Conservation (phyloP, 2,113 vertebrate species). For the Brachypteracias leptosomus region DNA sequence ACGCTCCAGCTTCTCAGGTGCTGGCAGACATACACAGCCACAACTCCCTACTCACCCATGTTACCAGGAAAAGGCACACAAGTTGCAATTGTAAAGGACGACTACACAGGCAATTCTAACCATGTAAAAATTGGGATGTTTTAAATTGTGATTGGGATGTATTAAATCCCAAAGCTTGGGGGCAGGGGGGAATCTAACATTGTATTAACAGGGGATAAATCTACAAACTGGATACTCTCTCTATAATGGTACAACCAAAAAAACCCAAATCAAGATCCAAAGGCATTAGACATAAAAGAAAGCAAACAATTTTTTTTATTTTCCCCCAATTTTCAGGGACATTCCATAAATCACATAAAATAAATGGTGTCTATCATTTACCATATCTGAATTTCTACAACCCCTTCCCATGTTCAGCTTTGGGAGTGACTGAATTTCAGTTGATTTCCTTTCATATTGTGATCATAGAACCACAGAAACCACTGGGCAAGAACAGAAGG, state of each 20-base stretch:
- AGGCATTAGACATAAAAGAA: background rate
- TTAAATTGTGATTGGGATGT: too few relatives aligned
- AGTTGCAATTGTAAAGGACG: background rate
- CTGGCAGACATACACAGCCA: background rate
- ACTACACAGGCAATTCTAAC: background rate
- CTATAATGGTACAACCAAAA: background rate
- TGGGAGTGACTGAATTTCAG: background rate
- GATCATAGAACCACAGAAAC: background rate
- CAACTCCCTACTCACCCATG: too few relatives aligned
- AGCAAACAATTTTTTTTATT: too few relatives aligned
- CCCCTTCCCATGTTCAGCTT: background rate
- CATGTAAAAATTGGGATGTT: background rate
- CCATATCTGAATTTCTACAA: background rate
- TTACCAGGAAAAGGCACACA: background rate
- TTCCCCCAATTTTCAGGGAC: background rate
- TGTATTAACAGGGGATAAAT: background rate
- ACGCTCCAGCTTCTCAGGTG: rapidly evolving
- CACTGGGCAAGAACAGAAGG: background rate
- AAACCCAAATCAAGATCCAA: background rate
- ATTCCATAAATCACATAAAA: background rate
- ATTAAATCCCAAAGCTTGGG: too few relatives aligned
- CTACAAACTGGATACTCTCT: background rate
- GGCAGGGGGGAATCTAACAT: too few relatives aligned
- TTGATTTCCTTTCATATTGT: background rate
- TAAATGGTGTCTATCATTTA: background rate